A percentile compares a stretch with the other conserved stretches of the same genome.
Conservation (phyloP, 2,888 invertebrate genomes). For the Plutella xylostella region DNA sequence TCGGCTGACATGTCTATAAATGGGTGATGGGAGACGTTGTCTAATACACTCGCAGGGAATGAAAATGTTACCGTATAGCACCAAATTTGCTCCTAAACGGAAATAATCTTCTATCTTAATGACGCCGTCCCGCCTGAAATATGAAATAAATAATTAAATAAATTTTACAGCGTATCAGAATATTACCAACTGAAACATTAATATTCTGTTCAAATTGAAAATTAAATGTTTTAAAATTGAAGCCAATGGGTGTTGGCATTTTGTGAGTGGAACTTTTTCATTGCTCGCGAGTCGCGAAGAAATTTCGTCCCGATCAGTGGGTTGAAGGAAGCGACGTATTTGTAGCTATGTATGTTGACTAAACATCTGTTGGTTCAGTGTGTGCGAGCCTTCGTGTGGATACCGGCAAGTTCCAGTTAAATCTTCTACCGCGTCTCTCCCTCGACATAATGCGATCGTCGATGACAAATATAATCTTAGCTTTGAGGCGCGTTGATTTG, state of each 20-base stretch:
- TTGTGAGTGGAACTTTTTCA: no score
- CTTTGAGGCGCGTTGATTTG: conserved; percentile 59
- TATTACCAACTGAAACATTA: no score
- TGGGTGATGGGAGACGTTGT: conserved; percentile 37
- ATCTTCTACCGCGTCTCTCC: conserved; percentile 53
- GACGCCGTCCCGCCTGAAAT: no score
- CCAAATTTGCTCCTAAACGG: no score
- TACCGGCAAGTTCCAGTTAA: conserved; percentile 35
- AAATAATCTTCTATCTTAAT: no score
- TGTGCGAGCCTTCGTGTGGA: conserved; percentile 33
- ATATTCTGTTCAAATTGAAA: no score
- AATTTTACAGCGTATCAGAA: no score
- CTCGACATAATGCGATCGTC: conserved; percentile 53
- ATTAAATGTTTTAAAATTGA: no score
- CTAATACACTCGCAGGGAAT: conserved; percentile 18
- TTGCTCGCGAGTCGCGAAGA: conserved; percentile 28
- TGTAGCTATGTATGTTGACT: conserved; percentile 38
- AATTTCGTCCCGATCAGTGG: conserved; percentile 38
- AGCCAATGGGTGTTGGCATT: no score
- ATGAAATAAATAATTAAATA: no score
- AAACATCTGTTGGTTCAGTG: conserved; percentile 49
- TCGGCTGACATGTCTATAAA: conserved; percentile 61
- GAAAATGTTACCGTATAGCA: no score
- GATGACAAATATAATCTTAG: conserved; percentile 68
- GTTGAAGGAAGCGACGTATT: conserved; percentile 34